These are phyloP conservation scores for Bathynomus jamesi DNA, from an alignment of 1,140 invertebrate species.

Conservation along the genomic window DNA sequence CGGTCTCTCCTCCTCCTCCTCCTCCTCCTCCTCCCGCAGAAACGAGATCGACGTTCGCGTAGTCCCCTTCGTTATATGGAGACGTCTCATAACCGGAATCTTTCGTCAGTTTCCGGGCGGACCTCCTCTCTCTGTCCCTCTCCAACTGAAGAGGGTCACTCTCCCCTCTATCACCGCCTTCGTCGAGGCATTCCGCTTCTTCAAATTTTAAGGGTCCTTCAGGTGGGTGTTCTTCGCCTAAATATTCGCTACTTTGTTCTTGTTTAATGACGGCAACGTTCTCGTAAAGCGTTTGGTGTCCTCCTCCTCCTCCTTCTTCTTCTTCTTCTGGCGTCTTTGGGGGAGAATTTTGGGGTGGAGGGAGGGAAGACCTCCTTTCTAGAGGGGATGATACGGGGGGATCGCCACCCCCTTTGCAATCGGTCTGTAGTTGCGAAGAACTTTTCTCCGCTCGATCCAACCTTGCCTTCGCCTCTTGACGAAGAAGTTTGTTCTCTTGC, in stretches of 20 bases:
- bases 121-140: conserved; percentile 38
- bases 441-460: neutral
- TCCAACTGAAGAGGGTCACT: conserved; percentile 19
- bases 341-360: neutral
- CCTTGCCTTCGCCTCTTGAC: conserved; percentile 26
- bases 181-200: neutral
- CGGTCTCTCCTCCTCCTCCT: no score
- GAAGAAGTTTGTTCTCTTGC: conserved; percentile 19
- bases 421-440: neutral
- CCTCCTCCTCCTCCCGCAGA: conserved; percentile 8
- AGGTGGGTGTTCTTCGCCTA: neutral
- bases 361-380: neutral
- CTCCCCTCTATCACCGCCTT: neutral
- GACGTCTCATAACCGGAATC: conserved; percentile 43
- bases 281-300: conserved; percentile 37
- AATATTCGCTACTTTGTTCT: neutral
- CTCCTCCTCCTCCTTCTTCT: conserved; percentile 9
- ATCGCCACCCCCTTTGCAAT: neutral
- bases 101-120: conserved; percentile 41
- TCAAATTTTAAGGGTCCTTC: neutral
- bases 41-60: conserved; percentile 39
- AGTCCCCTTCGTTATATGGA: conserved; percentile 40
- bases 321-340: neutral
- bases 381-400: neutral
- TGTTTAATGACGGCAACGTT: conserved; percentile 35